These are phyloP conservation scores for Sitta carolinensis DNA, from an alignment of 2,797 vertebrate genomes.

Conservation along the genomic window DNA sequence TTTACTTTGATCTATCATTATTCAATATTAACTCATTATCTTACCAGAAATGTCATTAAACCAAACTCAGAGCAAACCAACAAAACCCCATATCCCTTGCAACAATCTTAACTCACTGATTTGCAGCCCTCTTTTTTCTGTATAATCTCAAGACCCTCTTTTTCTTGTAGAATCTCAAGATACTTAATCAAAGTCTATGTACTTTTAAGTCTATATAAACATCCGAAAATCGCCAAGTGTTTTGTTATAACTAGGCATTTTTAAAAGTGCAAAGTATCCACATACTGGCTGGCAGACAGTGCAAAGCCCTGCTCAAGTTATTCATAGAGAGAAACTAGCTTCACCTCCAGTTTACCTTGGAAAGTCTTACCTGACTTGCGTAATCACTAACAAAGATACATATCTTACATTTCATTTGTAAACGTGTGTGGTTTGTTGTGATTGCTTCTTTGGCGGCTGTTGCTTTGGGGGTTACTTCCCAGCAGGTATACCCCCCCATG, in stretches of 20 bases:
- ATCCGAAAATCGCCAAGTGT: neutral
- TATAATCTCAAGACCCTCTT: neutral
- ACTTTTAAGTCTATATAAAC: neutral
- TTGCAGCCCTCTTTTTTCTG: neutral
- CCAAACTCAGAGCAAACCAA: neutral
- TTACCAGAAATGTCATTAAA: neutral
- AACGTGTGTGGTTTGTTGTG: neutral
- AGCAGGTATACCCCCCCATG: rapidly evolving
- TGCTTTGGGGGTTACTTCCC: neutral
- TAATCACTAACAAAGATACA: neutral
- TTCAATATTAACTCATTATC: neutral
- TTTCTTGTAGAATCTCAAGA: neutral
- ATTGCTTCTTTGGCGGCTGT: neutral
- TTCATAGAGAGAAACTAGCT: neutral
- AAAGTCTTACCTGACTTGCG: neutral
- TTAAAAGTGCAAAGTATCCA: neutral
- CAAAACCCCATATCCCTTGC: neutral
- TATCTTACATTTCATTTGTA: neutral
- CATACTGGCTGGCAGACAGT: neutral
- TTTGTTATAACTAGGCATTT: neutral
- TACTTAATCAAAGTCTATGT: neutral
- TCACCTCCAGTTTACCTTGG: neutral
- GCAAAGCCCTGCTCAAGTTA: neutral
- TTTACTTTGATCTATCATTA: neutral
- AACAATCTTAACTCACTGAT: neutral